Evolutionary conservation across 2,888 invertebrate species (phyloP).

Genomic region (Agelastica alni): DNA sequence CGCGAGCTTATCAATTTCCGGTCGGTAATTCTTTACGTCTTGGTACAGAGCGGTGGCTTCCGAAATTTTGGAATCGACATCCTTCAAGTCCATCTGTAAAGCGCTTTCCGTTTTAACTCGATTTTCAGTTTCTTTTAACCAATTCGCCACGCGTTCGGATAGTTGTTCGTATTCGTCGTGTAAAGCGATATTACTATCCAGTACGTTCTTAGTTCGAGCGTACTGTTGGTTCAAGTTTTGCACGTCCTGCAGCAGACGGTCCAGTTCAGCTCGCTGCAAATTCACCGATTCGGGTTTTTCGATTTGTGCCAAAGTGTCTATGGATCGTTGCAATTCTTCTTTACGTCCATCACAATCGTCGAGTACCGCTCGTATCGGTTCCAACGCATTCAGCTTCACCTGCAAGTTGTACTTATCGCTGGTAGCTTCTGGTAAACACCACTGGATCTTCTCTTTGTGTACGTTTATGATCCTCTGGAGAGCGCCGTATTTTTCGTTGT

Average conservation of each 20-base stretch:
- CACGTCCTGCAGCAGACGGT: constrained; percentile 72
- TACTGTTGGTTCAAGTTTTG: constrained; percentile 71
- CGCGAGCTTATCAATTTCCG: constrained; percentile 69
- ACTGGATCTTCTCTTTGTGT: constrained; percentile 84
- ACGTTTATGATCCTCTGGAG: constrained; percentile 79
- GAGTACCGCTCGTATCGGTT: constrained; percentile 75
- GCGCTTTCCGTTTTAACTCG: constrained; percentile 74
- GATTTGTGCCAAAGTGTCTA: constrained; percentile 72
- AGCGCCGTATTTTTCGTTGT: constrained; percentile 81
- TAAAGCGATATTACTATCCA: constrained; percentile 72
- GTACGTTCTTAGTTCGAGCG: constrained; percentile 67
- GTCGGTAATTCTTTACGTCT: constrained; percentile 67
- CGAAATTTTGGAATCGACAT: constrained; percentile 70
- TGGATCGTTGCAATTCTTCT: constrained; percentile 70
- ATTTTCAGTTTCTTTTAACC: constrained; percentile 81
- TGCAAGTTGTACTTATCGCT: constrained; percentile 92
- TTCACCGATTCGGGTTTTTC: constrained; percentile 73
- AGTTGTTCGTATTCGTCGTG: constrained; percentile 82
- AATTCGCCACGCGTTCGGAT: constrained; percentile 73
- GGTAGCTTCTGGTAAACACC: constrained; percentile 88
- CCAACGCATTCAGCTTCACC: constrained; percentile 81
- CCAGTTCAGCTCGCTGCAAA: constrained; percentile 70
- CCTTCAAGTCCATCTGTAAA: constrained; percentile 69
- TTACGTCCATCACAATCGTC: constrained; percentile 71
- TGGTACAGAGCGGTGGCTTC: constrained; percentile 68